Base-by-base conservation (phyloP, 2,113 vertebrate species). In the Megalops atlanticus region DNA sequence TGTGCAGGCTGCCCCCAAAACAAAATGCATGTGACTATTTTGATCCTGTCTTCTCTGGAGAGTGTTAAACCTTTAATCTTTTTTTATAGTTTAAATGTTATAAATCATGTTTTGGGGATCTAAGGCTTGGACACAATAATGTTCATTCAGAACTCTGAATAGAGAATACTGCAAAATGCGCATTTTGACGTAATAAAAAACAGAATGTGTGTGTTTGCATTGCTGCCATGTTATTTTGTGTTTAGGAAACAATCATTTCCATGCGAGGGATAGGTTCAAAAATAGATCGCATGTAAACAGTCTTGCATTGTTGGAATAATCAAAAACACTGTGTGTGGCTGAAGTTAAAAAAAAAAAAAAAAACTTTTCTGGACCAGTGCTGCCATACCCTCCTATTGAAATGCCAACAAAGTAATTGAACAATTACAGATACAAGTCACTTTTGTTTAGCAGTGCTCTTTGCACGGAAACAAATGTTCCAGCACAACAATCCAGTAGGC, bases 241-340 rank as follows among this genome's bases (percentile, higher is more conserved):
- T 75, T 76, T 76, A 64, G 58, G 58, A 64, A 27, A 72, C 70
- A 80, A 58, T 78, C 14, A 43, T 84, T 87, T 83, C 74, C 76
- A 76, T 73, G 81, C 47, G 81, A 45, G 74, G 45, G 45, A 80
- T 54, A 47, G 74, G 41, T 38, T 79, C 47, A 76, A 80, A 82
- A 41, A 79, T 76, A 79, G 75, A 79, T 68, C 85, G 85, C 12
- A 82, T 86, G 83, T 86, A 80, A 91, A 89, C 90, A 90, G 90
- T 87, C 88, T 90, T 86, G 87, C 86, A 85, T 88, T 91, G 88
- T 91, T 89, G 82, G 85, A 84, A 84, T 91, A 92, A 92, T 92
- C 83, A 89, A 89, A 92, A 89, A 86, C 88, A 87, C 78, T 88
- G 87, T 85, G 80, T 82, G 82, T 15, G 80, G 83, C 83, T 76